These are phyloP conservation scores for Zaprionus lachaisei DNA, from an alignment of 1,140 invertebrate species.

Conservation along the genomic window DNA sequence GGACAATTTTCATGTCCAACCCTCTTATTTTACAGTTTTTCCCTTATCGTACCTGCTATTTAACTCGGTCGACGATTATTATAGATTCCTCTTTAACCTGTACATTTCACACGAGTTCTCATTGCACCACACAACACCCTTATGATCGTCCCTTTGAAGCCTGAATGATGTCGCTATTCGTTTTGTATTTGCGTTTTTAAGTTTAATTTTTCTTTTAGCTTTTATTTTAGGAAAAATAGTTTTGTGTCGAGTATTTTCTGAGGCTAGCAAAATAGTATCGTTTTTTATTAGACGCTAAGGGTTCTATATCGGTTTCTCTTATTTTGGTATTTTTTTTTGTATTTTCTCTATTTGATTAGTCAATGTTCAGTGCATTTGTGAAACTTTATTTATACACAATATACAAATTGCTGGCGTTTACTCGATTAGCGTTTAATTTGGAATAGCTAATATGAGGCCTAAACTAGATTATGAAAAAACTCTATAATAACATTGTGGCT, in stretches of 20 bases:
- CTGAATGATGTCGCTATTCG: slow-evolving; percentile 43
- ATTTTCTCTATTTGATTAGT: slow-evolving; percentile 49
- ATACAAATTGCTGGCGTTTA: slow-evolving; percentile 58
- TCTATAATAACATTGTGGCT: slow-evolving; percentile 62
- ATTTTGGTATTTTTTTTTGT: slow-evolving; percentile 17
- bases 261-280: slow-evolving; percentile 65
- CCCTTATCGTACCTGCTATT: slow-evolving; percentile 23
- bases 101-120: slow-evolving; percentile 49
- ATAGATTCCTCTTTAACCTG: slow-evolving; percentile 29
- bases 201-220: not conserved
- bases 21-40: slow-evolving; percentile 42
- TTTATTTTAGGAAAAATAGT: slow-evolving; percentile 72
- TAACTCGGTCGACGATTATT: slow-evolving; percentile 22
- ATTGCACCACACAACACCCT: slow-evolving; percentile 59
- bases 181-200: slow-evolving; percentile 21
- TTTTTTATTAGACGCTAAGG: slow-evolving; percentile 42
- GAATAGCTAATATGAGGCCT: slow-evolving; percentile 62
- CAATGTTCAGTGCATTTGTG: slow-evolving; percentile 65
- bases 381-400: slow-evolving; percentile 58
- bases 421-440: slow-evolving; percentile 54
- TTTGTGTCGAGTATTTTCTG: slow-evolving; percentile 31
- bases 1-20: slow-evolving; percentile 46
- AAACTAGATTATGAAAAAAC: slow-evolving; percentile 65
- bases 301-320: slow-evolving; percentile 22
- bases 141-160: slow-evolving; percentile 67